Percentiles rank a stretch among this genome's conserved stretches.
These are phyloP conservation scores for Chromobotia macracanthus DNA, from an alignment of 2,797 vertebrate species.

Conservation along the genomic window DNA sequence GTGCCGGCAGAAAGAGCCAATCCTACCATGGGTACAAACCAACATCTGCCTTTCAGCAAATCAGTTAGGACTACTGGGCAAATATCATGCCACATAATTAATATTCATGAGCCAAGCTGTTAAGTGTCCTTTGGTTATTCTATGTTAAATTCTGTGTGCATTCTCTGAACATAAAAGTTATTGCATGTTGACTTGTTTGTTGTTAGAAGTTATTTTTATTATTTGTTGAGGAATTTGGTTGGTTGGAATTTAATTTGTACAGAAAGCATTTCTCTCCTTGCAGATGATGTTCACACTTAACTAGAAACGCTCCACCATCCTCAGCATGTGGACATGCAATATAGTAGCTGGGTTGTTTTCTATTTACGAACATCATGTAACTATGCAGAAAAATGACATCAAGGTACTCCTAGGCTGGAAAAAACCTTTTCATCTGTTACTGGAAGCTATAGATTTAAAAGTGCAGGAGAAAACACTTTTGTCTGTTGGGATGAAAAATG, in stretches of 20 bases:
- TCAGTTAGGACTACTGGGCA: not conserved
- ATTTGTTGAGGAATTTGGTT: not conserved
- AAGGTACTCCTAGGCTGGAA: too few relatives aligned
- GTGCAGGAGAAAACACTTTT: too few relatives aligned
- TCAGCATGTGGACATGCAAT: too few relatives aligned
- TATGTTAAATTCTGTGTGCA: not conserved
- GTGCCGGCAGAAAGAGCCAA: not conserved
- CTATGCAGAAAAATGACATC: too few relatives aligned
- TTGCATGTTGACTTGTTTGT: too few relatives aligned
- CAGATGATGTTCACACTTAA: too few relatives aligned
- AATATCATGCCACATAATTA: not conserved
- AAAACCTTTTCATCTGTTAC: too few relatives aligned
- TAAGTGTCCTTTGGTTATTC: not conserved
- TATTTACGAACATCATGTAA: too few relatives aligned
- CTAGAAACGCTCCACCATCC: too few relatives aligned
- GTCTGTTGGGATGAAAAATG: too few relatives aligned
- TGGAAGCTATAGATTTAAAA: too few relatives aligned
- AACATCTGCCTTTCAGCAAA: slow-evolving; percentile 1
- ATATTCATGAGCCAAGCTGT: not conserved
- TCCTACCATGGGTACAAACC: not conserved
- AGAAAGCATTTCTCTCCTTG: not conserved
- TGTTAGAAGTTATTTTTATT: not conserved
- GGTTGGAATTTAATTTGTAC: not conserved
- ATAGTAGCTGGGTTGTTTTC: too few relatives aligned
- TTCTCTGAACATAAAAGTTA: not conserved